phyloP scores from a whole-genome alignment of 1,140 invertebrate species.

The Lepidurus arcticus region DNA sequence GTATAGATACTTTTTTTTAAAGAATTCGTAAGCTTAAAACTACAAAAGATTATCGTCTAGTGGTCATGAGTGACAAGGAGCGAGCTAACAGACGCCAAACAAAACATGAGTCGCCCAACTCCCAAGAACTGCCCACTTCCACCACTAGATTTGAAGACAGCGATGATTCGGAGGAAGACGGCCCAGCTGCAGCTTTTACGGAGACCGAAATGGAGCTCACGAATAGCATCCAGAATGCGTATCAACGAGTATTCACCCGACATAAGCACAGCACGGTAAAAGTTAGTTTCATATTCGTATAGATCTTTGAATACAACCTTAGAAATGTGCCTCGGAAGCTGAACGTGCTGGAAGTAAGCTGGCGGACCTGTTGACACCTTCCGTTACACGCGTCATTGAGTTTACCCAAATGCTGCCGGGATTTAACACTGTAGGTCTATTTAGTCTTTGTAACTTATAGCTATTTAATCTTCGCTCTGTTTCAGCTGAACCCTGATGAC shows the following conservation, averaged over 20 bases:
- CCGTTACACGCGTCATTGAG: not conserved
- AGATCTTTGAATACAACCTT: not conserved
- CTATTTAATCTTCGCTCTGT: not conserved
- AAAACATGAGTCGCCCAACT: not conserved
- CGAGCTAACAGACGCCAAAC: not conserved
- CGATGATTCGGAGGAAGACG: not conserved
- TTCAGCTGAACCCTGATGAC: constrained; percentile 19
- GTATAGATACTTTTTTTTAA: constrained; percentile 56
- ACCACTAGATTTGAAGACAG: not conserved
- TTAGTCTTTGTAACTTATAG: not conserved
- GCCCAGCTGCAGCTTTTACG: no score
- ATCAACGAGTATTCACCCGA: constrained; percentile 10
- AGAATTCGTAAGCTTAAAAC: not conserved
- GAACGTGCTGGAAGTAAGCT: not conserved
- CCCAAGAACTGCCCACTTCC: not conserved
- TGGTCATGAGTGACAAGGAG: not conserved
- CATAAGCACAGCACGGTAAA: not conserved
- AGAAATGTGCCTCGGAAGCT: not conserved
- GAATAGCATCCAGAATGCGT: not conserved
- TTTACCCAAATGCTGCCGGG: constrained; percentile 25
- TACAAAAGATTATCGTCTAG: not conserved
- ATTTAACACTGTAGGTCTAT: constrained; percentile 23
- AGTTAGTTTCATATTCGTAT: not conserved
- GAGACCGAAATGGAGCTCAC: not conserved
- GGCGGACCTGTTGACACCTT: constrained; percentile 1